Evolutionary conservation across 1,140 invertebrate genomes (phyloP), one percentile per base, ranked within the genome.

Genomic region (Drosophila bipectinata): DNA sequence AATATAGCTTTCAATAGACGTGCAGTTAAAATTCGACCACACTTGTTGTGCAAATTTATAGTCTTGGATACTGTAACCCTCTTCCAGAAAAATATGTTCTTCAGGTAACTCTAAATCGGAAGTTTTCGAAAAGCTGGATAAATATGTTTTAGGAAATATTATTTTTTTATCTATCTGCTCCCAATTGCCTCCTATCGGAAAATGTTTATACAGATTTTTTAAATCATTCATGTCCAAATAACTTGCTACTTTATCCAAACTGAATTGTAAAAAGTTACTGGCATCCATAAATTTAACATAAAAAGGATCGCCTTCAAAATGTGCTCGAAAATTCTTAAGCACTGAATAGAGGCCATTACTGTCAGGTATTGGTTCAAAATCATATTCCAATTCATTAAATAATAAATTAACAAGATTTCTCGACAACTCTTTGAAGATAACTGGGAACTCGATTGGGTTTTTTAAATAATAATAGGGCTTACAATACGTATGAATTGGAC

Each of bases 371-470:
- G 9, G 8, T 26, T 48, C 26, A 5, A 39, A 3, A 14, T 59
- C 8, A 4, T 39, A 14, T 12, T 21, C 41, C 15, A 34, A 2
- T 3, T 45, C 26, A 9, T 10, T 48, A 7, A 59, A 3, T 21
- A 59, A 48, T 48, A 59, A 59, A 26, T 34, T 14, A 12, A 37
- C 12, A 24, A 48, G 30, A 26, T 26, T 28, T 18, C 15, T 47
- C 1, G 44, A 34, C 32, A 59, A 26, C 18, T 59, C n/a, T 14
- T 59, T 15, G n/a, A 59, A 59, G n/a, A 59, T 15, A 4, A 59
- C 56, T n/a, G 56, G 56, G 15, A 59, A 58, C 21, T 21, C 21
- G n/a, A 47, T 32, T 3, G n/a, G 10, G 9, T 32, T 1, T 4
- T 1, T 26, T 14, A 59, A 30, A 8, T 26, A 37, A 49, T 15